Conservation (phyloP, 2,797 vertebrate genomes). For the Smutsia gigantea region DNA sequence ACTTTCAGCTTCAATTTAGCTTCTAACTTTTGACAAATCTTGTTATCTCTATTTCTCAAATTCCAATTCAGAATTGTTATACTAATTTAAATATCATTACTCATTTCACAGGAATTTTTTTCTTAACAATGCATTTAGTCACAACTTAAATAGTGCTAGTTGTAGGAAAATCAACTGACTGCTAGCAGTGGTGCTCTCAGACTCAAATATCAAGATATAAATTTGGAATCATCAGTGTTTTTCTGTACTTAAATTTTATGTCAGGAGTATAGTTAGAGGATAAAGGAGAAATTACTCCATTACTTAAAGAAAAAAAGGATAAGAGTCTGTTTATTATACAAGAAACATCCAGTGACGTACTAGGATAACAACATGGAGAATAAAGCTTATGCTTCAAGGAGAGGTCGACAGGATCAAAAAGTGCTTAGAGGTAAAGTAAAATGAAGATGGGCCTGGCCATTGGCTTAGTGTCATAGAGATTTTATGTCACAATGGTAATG, state of each 20-base stretch:
- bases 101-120: neutral
- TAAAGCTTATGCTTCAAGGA: neutral
- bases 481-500: neutral
- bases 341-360: neutral
- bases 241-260: neutral
- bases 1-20: neutral
- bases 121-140: neutral
- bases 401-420: neutral
- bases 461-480: neutral
- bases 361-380: neutral
- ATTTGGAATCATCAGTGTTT: neutral
- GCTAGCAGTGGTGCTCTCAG: accelerated
- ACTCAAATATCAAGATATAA: neutral
- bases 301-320: neutral
- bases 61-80: neutral
- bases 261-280: neutral
- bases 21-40: neutral
- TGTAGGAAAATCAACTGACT: neutral
- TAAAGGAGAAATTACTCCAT: neutral
- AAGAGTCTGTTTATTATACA: neutral
- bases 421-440: neutral
- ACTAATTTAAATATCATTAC: neutral
- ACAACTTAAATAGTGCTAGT: neutral
- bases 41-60: neutral
- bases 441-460: neutral